phyloP scores from a whole-genome alignment of 2,113 vertebrate species.

The Eudyptes chrysolophus region DNA sequence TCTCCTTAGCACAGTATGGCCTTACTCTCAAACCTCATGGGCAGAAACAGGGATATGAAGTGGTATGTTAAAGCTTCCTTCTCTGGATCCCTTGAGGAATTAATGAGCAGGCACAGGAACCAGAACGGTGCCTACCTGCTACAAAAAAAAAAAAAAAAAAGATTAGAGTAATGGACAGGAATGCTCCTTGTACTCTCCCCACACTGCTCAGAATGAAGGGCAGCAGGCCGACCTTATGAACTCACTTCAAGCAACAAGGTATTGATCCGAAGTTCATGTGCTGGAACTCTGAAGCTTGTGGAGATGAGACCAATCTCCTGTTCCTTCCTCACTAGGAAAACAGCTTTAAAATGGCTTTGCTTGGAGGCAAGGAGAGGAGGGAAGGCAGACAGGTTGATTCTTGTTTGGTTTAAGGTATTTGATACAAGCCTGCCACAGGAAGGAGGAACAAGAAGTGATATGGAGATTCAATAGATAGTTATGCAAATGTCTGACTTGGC shows the following conservation, averaged over 20 bases:
- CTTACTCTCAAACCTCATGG: not conserved
- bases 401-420: not conserved
- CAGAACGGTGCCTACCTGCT: not conserved
- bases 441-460: not conserved
- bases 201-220: not conserved
- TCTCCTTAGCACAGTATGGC: not conserved
- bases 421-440: not conserved
- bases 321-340: not conserved
- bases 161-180: not conserved
- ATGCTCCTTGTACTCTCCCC: not conserved
- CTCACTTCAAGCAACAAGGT: not conserved
- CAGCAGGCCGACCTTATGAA: not conserved
- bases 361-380: not conserved
- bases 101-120: not conserved
- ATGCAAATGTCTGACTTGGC: not conserved
- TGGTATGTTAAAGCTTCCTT: not conserved
- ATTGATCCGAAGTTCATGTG: not conserved
- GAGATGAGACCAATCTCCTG: not conserved
- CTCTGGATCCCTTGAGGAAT: not conserved
- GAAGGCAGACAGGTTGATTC: not conserved
- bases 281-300: not conserved
- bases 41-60: not conserved
- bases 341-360: not conserved
- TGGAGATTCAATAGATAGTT: not conserved
- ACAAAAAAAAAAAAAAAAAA: not conserved